A percentile compares a stretch with the other conserved stretches of the same genome.
These are phyloP conservation scores for Miichthys miiuy DNA, from an alignment of 2,797 vertebrate genomes.

Conservation along the genomic window DNA sequence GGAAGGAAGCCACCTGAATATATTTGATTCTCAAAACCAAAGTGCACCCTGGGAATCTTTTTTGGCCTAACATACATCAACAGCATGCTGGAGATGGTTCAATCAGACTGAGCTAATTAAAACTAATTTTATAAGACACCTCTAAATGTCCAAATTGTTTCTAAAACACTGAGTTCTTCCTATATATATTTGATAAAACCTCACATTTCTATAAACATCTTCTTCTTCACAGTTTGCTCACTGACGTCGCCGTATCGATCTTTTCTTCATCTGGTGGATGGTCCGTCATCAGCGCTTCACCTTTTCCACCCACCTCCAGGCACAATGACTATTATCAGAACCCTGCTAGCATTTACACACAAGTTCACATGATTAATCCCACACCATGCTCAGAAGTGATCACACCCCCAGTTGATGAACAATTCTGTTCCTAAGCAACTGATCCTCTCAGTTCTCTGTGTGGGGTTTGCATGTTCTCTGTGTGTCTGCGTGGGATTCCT, in stretches of 20 bases:
- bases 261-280: slow-evolving; percentile 13
- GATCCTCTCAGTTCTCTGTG: slow-evolving; percentile 36
- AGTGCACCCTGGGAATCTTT: neutral
- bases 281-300: slow-evolving; percentile 47
- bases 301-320: slow-evolving; percentile 61
- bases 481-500: slow-evolving; percentile 69
- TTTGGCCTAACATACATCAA: neutral
- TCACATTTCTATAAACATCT: neutral
- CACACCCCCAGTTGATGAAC: slow-evolving; percentile 72
- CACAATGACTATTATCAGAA: slow-evolving; percentile 27
- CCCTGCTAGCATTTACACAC: slow-evolving; percentile 31
- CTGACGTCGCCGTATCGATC: slow-evolving; percentile 12
- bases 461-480: slow-evolving; percentile 65
- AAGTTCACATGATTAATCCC: slow-evolving; percentile 64
- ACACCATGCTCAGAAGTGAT: slow-evolving; percentile 61
- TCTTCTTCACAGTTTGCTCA: slow-evolving; percentile 9
- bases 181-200: neutral
- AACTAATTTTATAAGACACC: neutral
- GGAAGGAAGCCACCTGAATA: neutral
- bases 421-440: slow-evolving; percentile 79
- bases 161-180: neutral
- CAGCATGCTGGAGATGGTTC: neutral
- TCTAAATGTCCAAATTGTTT: neutral
- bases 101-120: neutral
- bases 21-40: neutral